Evolutionary conservation across 2,888 invertebrate genomes (phyloP).

Genomic region (Ichneumon xanthorius): DNA sequence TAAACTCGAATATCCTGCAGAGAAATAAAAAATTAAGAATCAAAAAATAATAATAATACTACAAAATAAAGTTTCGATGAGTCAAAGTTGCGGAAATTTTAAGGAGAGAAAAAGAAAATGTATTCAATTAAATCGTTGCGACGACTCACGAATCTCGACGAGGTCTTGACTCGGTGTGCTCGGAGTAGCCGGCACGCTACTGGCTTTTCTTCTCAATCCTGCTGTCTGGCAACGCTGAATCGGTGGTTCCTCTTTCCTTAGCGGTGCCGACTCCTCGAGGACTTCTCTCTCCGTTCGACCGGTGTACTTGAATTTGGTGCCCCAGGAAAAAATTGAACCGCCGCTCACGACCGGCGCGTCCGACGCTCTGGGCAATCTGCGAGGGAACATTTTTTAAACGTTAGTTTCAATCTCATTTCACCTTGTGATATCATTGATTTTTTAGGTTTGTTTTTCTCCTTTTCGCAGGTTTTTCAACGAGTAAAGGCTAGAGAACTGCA

Average conservation of each 20-base stretch:
- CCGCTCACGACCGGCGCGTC: conserved; percentile 96
- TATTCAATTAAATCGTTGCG: neutral
- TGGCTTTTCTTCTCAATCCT: conserved; percentile 90
- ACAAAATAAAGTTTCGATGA: neutral
- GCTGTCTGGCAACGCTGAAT: conserved; percentile 88
- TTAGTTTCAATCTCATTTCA: neutral
- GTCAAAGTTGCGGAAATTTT: neutral
- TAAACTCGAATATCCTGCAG: conserved; percentile 92
- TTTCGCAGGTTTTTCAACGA: neutral
- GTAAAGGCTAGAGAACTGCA: neutral
- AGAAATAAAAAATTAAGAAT: neutral
- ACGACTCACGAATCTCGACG: conserved; percentile 86
- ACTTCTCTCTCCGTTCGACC: conserved; percentile 97
- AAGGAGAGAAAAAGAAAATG: neutral
- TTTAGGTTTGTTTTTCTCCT: no score
- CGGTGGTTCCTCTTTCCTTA: conserved; percentile 86
- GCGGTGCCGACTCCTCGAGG: conserved; percentile 90
- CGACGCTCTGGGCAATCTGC: conserved; percentile 93
- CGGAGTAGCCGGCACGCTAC: conserved; percentile 94
- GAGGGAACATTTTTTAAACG: conserved; percentile 55
- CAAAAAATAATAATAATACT: neutral
- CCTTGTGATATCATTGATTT: no score
- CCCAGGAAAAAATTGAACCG: conserved; percentile 96
- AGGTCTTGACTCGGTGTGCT: conserved; percentile 92
- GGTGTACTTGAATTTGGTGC: conserved; percentile 96